Evolutionary conservation across 2,888 invertebrate genomes (phyloP).

Genomic region (Drosophila borealis): DNA sequence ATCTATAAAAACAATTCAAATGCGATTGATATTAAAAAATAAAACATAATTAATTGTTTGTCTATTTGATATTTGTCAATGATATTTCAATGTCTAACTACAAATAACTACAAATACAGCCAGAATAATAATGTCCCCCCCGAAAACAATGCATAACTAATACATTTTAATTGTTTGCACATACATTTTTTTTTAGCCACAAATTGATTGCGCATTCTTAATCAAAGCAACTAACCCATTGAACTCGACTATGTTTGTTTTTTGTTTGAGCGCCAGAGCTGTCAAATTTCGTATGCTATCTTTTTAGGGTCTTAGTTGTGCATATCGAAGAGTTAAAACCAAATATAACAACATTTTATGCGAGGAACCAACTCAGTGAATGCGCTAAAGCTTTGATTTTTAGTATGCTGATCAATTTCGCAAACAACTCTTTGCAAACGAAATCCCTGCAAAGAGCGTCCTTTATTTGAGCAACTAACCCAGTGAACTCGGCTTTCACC

Average conservation of each 20-base stretch:
- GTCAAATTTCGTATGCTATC: not conserved
- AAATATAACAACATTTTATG: not conserved
- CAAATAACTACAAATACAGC: constrained; percentile 38
- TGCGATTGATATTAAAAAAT: constrained; percentile 47
- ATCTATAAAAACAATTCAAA: constrained; percentile 59
- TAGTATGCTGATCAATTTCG: not conserved
- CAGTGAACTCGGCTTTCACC: constrained; percentile 13
- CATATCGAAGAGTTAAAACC: not conserved
- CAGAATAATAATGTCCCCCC: constrained; percentile 2
- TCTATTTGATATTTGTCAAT: constrained; percentile 48
- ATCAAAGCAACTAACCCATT: not conserved
- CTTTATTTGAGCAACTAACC: not conserved
- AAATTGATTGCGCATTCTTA: constrained; percentile 7
- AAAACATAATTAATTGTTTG: constrained; percentile 71
- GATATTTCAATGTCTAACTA: constrained; percentile 73
- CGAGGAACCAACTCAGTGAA: not conserved
- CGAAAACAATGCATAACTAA: constrained; percentile 28
- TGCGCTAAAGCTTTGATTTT: not conserved
- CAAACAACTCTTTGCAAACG: not conserved
- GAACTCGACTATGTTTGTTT: not conserved
- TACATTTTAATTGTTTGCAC: constrained; percentile 27
- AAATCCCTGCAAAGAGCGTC: not conserved
- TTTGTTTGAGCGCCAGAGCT: not conserved
- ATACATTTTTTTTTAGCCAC: constrained; percentile 13
- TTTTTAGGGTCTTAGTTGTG: not conserved